phyloP scores from a whole-genome alignment of 2,797 vertebrate genomes.

The Xiphophorus birchmanni region DNA sequence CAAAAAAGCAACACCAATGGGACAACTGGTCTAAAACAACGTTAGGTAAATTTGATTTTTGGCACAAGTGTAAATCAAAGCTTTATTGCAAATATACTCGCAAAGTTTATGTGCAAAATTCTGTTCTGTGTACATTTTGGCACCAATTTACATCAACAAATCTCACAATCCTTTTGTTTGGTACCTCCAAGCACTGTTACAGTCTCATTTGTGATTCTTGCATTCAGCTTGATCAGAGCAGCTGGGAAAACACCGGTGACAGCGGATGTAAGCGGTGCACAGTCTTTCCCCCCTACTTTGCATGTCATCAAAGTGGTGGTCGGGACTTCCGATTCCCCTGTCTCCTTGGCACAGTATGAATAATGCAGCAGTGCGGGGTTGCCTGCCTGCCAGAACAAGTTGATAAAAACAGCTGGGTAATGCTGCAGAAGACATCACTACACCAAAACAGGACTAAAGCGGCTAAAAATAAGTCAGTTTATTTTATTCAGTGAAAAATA shows the following conservation, averaged over 20 bases:
- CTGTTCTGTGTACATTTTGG: conserved; percentile 7
- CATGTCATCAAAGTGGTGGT: conserved; percentile 74
- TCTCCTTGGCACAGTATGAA: conserved; percentile 75
- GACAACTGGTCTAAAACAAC: conserved; percentile 42
- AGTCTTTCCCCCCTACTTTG: conserved; percentile 56
- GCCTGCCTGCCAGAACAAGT: conserved; percentile 70
- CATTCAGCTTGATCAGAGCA: conserved; percentile 57
- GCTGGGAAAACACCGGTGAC: conserved; percentile 52
- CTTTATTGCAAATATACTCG: conserved; percentile 12
- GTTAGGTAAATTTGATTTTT: conserved; percentile 48
- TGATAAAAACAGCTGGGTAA: conserved; percentile 73
- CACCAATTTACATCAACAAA: conserved; percentile 31
- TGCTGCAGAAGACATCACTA: conserved; percentile 55
- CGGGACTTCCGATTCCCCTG: conserved; percentile 70
- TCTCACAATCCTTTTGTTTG: background rate
- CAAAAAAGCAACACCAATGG: conserved; percentile 60
- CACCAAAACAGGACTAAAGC: conserved; percentile 39
- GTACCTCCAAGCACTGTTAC: conserved; percentile 20
- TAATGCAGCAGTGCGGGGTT: conserved; percentile 76
- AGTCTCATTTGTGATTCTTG: conserved; percentile 45
- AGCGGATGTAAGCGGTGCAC: conserved; percentile 56
- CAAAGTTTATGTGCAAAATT: conserved; percentile 12
- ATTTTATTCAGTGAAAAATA: background rate
- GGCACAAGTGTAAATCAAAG: conserved; percentile 9
- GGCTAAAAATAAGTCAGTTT: conserved; percentile 61